Conservation (phyloP, 2,888 invertebrate species). For the Stenichneumon culpator region DNA sequence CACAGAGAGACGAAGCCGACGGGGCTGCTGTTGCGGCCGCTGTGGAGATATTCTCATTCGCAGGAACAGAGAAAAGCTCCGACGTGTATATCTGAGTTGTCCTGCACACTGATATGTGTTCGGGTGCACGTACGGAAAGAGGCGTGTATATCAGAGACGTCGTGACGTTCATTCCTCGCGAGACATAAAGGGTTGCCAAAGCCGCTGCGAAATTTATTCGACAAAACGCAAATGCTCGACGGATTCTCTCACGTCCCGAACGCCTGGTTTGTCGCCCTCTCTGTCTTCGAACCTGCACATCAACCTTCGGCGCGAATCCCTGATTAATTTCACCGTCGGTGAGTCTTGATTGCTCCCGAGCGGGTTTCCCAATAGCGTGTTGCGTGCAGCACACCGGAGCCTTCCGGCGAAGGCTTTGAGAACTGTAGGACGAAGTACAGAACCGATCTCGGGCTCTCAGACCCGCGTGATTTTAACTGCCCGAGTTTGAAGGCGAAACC, state of each 20-base stretch:
- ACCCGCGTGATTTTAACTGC: not conserved
- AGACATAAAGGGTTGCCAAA: conserved; percentile 5
- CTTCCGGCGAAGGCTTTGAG: not conserved
- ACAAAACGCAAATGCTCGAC: conserved; percentile 49
- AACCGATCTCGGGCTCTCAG: not conserved
- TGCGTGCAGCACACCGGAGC: not conserved
- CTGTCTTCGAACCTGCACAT: not conserved
- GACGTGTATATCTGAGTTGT: conserved; percentile 6
- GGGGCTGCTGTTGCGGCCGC: not conserved
- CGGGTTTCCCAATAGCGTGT: conserved; percentile 20
- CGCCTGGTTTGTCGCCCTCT: not conserved
- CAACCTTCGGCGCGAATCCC: conserved; percentile 21
- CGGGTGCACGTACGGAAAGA: conserved; percentile 12
- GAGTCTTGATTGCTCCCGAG: conserved; percentile 40
- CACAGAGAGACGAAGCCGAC: not conserved
- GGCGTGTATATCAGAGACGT: conserved; percentile 22
- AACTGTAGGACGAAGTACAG: not conserved
- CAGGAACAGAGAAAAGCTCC: not conserved
- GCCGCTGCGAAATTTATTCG: conserved; percentile 62
- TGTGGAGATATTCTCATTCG: not conserved
- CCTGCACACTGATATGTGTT: not conserved
- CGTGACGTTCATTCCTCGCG: conserved; percentile 53
- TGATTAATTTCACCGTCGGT: conserved; percentile 59
- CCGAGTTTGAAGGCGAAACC: not conserved
- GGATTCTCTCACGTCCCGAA: conserved; percentile 13